phyloP scores from a whole-genome alignment of 2,888 invertebrate genomes.

The Drosophila imparisetae region DNA sequence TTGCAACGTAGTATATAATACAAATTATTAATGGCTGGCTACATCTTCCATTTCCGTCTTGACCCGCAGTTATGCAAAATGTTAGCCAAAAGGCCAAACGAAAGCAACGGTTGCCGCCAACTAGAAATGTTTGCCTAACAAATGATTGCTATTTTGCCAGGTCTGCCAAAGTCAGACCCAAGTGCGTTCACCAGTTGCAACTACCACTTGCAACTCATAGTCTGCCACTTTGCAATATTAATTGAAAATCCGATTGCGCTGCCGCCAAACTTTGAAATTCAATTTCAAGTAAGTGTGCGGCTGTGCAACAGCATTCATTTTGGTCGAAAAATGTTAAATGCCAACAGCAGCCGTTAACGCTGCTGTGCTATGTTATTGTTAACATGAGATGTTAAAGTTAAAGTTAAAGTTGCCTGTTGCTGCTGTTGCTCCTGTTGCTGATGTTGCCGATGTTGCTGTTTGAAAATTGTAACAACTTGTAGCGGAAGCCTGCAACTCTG shows the following conservation, averaged over 20 bases:
- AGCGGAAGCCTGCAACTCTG: constrained; percentile 60
- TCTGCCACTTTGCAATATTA: constrained; percentile 44
- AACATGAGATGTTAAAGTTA: constrained; percentile 1
- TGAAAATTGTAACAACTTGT: constrained; percentile 61
- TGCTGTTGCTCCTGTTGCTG: background rate
- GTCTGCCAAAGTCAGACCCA: constrained; percentile 32
- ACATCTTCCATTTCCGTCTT: constrained; percentile 76
- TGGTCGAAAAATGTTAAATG: constrained; percentile 64
- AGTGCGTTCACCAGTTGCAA: constrained; percentile 57
- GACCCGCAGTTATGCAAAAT: constrained; percentile 79
- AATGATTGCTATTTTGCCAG: constrained; percentile 72
- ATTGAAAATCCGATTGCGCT: constrained; percentile 62
- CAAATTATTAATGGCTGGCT: constrained; percentile 76
- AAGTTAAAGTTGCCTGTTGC: background rate
- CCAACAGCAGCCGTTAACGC: constrained; percentile 3
- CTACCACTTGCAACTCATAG: constrained; percentile 28
- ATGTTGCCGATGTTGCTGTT: constrained; percentile 8
- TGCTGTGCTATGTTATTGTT: constrained; percentile 11
- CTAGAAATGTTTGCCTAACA: constrained; percentile 74
- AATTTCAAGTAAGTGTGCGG: background rate
- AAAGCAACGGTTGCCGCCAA: constrained; percentile 61
- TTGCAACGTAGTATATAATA: constrained; percentile 34
- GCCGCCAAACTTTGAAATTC: constrained; percentile 22
- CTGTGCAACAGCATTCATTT: constrained; percentile 14
- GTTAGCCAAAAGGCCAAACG: constrained; percentile 78